Evolutionary conservation across 2,888 invertebrate genomes (phyloP), one percentile per base, ranked within the genome.

Genomic region (Sphaerophoria taeniata): DNA sequence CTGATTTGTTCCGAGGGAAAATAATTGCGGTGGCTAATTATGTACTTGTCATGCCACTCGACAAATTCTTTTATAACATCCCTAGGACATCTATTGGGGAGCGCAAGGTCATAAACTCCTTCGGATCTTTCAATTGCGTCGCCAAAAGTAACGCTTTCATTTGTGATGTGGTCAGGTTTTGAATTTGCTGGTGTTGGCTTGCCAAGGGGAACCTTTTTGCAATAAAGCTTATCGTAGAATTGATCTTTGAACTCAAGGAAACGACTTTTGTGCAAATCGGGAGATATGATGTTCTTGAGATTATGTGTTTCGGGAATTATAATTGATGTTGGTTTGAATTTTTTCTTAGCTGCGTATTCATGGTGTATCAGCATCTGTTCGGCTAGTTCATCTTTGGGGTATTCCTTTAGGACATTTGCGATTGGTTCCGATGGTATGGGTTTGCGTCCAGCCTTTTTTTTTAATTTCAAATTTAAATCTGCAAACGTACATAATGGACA

Each of bases 1-100:
- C 87, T 87, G 5, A 90, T 75, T 63, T 88, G 88, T 72, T 91
- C 91, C 0, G 89, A 55, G 1, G 91, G 91, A 33, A 89, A 90
- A 69, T 90, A 91, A 39, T 90, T 88, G 5, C 88, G 89, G 81
- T 91, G 91, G 43, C 91, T 91, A 4, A 90, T 36, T 9, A 90
- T 70, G 49, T 89, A 89, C 75, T 90, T 90, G 3, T 90, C 89
- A 73, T 91, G 91, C 79, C 89, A 89, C 4, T 87, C 58, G 0
- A 61, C 69, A 61, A 78, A 89, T 43, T 90, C 91, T 9, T 79
- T 77, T 43, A 90, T 88, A 0, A 91, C 89, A 49, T 90, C 87
- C 2, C 88, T 87, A 0, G 79, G 72, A 0, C 88, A 61, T 56
- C 89, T 90, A 0, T 83, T 83, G 0, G 91, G 91, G 65, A 90